Evolutionary conservation across 1,140 invertebrate genomes (phyloP), one percentile per base, ranked within the genome.

Genomic region (Saccostrea glomerata): DNA sequence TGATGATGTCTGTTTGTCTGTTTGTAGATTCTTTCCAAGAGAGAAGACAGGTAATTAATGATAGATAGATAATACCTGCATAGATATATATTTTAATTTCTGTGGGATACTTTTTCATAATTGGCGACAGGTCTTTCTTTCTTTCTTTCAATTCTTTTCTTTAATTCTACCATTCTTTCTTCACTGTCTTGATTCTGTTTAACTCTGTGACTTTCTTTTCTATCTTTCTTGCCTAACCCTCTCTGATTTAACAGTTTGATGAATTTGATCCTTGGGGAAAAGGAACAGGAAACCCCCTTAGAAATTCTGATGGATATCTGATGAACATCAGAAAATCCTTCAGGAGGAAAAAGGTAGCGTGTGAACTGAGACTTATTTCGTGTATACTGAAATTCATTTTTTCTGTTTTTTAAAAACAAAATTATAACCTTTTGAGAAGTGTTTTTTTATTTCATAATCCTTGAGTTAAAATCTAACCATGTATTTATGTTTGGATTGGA

Each of bases 251-350:
- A 77, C 83, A 56, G 88, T 82, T 87, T 88, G 86, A 89, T n/a
- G 47, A 83, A 15, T 92, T 82, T 90, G 87, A 91, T 86, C 92
- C 92, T 5, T 92, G 91, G 91, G 91, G 92, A 47, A 89, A 91
- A 86, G 91, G 92, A 40, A 60, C 54, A 54, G 91, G 89, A 13
- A 88, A 91, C 60, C 89, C 90, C 12, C 56, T 12, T 23, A 70
- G 82, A 55, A 85, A 91, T 82, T 55, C 77, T 23, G 25, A 40
- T 73, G 90, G 91, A 54, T 84, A 89, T 36, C 56, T 85, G 23
- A 58, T 60, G 25, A 63, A 36, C n/a, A 58, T 60, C 30, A 85
- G 84, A 85, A 85, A 60, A 56, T 85, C 55, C 25, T 56, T 85
- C n/a, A 54, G 47, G 25, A 58, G 82, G 20, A 84, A 23, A 40